Evolutionary conservation across 2,113 vertebrate species (phyloP).

Genomic region (Amphiprion ocellaris): DNA sequence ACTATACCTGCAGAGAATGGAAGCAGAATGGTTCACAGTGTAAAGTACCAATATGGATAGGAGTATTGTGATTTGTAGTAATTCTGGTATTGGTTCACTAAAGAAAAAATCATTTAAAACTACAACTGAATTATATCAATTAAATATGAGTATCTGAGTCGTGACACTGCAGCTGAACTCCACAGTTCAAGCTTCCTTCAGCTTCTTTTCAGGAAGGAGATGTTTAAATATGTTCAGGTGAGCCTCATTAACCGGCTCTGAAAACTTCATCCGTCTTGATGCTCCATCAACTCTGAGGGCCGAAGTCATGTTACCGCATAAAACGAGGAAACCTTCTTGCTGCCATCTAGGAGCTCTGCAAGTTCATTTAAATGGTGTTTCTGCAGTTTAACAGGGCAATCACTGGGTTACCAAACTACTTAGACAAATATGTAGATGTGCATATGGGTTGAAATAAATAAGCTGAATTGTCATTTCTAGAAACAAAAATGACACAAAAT

Average conservation of each 20-base stretch:
- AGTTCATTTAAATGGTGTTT: constrained; percentile 16
- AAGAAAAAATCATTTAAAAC: not conserved
- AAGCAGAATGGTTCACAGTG: no score
- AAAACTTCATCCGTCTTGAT: not conserved
- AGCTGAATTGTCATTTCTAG: no score
- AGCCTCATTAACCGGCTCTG: constrained; percentile 26
- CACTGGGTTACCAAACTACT: constrained; percentile 1
- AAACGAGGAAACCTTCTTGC: constrained; percentile 6
- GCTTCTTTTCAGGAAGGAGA: not conserved
- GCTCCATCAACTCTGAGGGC: constrained; percentile 16
- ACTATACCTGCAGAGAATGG: no score
- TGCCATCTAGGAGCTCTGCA: not conserved
- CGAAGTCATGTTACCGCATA: not conserved
- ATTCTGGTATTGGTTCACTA: no score
- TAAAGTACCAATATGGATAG: no score
- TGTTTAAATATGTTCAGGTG: constrained; percentile 28
- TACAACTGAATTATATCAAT: not conserved
- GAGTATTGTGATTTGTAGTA: no score
- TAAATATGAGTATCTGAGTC: not conserved
- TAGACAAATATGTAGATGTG: no score
- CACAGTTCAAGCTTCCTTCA: not conserved
- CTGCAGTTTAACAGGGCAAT: not conserved
- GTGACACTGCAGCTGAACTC: not conserved
- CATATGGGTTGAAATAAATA: no score
- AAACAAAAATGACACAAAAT: no score